These are phyloP conservation scores for Eospalax fontanierii DNA, from an alignment of 2,797 vertebrate species.

Conservation along the genomic window DNA sequence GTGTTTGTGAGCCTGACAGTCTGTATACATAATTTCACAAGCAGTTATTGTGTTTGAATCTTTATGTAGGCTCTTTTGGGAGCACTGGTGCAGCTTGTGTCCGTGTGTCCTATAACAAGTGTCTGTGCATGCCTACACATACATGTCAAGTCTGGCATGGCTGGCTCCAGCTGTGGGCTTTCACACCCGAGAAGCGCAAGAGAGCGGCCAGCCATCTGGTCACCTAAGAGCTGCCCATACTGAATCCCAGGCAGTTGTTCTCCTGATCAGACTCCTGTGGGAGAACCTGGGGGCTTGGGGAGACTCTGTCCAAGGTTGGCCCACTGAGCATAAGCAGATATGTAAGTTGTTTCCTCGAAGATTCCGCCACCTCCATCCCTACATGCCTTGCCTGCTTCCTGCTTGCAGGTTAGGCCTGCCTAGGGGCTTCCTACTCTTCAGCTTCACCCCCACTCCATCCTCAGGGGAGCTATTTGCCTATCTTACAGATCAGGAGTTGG, in stretches of 20 bases:
- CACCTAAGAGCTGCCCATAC: not conserved
- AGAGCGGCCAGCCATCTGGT: not conserved
- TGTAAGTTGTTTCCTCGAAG: not conserved
- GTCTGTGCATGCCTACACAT: not conserved
- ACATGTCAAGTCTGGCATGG: not conserved
- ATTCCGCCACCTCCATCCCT: no score
- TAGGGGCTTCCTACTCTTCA: not conserved
- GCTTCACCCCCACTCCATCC: not conserved
- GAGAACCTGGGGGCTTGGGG: not conserved
- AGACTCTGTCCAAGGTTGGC: not conserved
- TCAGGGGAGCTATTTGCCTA: not conserved
- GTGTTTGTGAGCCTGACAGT: not conserved
- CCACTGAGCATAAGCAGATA: not conserved
- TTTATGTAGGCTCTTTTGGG: not conserved
- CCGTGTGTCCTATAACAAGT: not conserved
- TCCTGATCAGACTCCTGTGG: not conserved
- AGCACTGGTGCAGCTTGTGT: not conserved
- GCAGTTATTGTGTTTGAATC: not conserved
- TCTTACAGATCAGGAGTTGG: not conserved
- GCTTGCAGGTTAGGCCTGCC: not conserved
- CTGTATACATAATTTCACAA: no score
- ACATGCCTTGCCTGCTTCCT: not conserved
- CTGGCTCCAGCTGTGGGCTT: not conserved
- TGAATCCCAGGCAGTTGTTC: not conserved
- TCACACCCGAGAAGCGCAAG: not conserved